Base-by-base conservation (phyloP, 2,888 invertebrate genomes). In the Exocentrus adspersus region DNA sequence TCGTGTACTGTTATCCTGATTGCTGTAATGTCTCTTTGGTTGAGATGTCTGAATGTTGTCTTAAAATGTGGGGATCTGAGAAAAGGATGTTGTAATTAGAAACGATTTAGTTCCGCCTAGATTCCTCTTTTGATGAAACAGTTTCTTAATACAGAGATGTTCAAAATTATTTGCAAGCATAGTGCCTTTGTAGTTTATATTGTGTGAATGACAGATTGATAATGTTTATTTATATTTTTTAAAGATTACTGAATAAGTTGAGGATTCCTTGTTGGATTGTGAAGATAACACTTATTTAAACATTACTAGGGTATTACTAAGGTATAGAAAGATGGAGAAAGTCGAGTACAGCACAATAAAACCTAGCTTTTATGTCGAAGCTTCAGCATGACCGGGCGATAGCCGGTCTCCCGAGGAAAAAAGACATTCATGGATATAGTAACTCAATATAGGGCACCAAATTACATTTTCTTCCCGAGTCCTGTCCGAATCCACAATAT, bases 271-370 rank as follows among this genome's bases (percentile, higher is more conserved):
- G n/a, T n/a, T n/a, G n/a, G n/a, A n/a, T n/a, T n/a, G n/a, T n/a
- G n/a, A n/a, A n/a, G n/a, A n/a, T n/a, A 53, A 32, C 32, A 32
- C 12, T 19, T 51, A 32, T 32, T 51, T 67, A 69, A 69, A 69
- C 60, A 69, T 69, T 69, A 67, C n/a, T n/a, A n/a, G 62, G 62
- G 58, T 69, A 69, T 64, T 63, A 59, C n/a, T n/a, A 57, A 62
- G 59, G 53, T 46, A 57, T 63, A 48, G 46, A 52, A 61, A 57
- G 64, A 63, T 61, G 64, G 65, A 57, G 61, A 61, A 41, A 62
- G 19, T 62, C 65, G 70, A 69, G 71, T 73, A 70, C 65, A 65
- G 53, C 54, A 57, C 66, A 50, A 64, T 71, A 71, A 73, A 69
- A 62, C 63, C 60, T 32, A 56, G 67, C 70, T 68, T 69, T 67